A percentile compares a stretch with the other conserved stretches of the same genome.
phyloP scores from a whole-genome alignment of 1,140 invertebrate genomes.

The Oryzaephilus surinamensis region DNA sequence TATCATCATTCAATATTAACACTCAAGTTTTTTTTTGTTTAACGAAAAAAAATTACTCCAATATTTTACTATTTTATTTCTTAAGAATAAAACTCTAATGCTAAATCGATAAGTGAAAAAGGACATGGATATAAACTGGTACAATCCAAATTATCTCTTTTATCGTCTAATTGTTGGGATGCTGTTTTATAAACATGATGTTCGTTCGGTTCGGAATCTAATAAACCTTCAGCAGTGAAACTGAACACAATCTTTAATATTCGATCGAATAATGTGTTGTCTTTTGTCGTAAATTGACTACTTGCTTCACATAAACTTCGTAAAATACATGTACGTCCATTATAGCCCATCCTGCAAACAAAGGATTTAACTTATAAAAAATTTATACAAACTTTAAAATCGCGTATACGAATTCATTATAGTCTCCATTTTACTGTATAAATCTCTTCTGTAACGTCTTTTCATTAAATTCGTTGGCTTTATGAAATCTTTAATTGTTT shows the following conservation, averaged over 20 bases:
- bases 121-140: slow-evolving; percentile 8
- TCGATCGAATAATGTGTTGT: slow-evolving; percentile 2
- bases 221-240: slow-evolving; percentile 2
- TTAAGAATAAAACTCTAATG: slow-evolving; percentile 9
- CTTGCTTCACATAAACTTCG: slow-evolving; percentile 63
- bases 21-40: no score
- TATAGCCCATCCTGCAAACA: slow-evolving; percentile 41
- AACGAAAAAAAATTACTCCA: no score
- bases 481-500: no score
- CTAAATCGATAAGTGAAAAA: slow-evolving; percentile 10
- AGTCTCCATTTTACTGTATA: no score
- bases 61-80: no score
- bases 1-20: no score
- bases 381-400: no score
- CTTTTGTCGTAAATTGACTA: slow-evolving; percentile 38
- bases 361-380: no score
- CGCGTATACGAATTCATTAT: no score
- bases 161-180: background rate
- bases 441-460: no score
- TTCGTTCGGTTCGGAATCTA: background rate
- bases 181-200: slow-evolving; percentile 5
- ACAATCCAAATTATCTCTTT: slow-evolving; percentile 6
- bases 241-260: slow-evolving; percentile 8
- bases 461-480: no score
- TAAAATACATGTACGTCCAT: slow-evolving; percentile 57